Evolutionary conservation across 2,113 vertebrate species (phyloP).

Genomic region (Neopipo cinnamomea): DNA sequence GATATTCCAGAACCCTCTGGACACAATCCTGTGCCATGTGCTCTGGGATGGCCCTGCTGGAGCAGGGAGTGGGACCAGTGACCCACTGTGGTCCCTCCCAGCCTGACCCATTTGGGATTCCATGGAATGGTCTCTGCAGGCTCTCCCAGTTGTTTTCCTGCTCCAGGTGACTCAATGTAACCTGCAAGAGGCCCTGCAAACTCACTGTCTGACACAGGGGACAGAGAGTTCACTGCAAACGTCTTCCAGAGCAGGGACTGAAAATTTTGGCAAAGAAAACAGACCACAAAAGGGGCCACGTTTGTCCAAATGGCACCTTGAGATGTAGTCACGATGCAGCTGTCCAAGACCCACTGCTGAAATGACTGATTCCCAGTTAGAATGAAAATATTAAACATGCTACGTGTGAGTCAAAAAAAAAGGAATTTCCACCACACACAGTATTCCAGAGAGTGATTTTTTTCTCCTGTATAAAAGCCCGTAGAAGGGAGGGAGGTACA

Average conservation of each 20-base stretch:
- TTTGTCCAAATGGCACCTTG: neutral
- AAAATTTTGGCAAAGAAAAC: neutral
- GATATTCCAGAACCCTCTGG: neutral
- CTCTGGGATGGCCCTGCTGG: neutral
- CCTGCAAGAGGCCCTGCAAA: neutral
- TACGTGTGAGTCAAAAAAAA: neutral
- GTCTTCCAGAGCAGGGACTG: neutral
- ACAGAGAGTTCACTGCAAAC: neutral
- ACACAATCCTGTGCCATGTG: neutral
- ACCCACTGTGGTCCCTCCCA: neutral
- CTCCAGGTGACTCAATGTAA: neutral
- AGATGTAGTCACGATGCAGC: neutral
- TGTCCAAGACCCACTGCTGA: neutral
- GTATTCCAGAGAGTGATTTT: neutral
- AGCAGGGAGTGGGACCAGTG: neutral
- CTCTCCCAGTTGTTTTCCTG: neutral
- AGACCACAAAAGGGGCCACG: neutral
- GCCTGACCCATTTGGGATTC: neutral
- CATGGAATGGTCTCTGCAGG: neutral
- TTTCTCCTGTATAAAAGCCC: neutral
- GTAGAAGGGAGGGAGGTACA: neutral
- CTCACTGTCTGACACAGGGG: neutral
- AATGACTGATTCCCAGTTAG: neutral
- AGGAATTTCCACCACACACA: neutral
- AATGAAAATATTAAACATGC: neutral